Conservation (phyloP, 64 coral and sea anemone genomes). For the Actinia tenebrosa region DNA sequence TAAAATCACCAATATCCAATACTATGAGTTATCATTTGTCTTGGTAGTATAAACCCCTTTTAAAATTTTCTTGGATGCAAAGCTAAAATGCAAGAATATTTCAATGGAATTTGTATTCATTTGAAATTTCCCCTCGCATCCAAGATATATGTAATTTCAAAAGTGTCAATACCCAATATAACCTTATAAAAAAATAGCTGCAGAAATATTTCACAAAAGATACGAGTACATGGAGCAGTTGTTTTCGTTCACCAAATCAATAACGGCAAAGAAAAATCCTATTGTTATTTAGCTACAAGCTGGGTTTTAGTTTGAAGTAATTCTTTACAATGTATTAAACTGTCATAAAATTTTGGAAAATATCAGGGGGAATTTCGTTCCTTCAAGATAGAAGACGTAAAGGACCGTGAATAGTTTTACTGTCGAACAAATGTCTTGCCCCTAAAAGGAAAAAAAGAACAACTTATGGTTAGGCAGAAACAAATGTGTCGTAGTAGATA, state of each 20-base stretch:
- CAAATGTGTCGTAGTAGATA: too few relatives aligned
- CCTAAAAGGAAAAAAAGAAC: slow-evolving; percentile 28
- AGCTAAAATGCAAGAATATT: too few relatives aligned
- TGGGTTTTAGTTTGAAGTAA: background rate
- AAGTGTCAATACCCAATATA: too few relatives aligned
- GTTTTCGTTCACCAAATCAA: background rate
- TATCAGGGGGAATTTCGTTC: background rate
- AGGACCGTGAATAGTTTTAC: slow-evolving; percentile 19
- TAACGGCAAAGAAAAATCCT: background rate
- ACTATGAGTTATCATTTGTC: too few relatives aligned
- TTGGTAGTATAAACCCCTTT: too few relatives aligned
- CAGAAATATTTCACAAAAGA: background rate
- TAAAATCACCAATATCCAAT: too few relatives aligned
- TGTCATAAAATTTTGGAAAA: background rate
- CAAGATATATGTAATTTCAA: too few relatives aligned
- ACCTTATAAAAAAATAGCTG: background rate
- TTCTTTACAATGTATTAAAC: slow-evolving; percentile 4
- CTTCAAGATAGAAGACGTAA: background rate
- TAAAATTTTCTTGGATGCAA: too few relatives aligned
- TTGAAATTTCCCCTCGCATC: too few relatives aligned
- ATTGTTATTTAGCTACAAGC: background rate
- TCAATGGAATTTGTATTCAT: too few relatives aligned
- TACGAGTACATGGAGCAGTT: background rate
- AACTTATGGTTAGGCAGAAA: too few relatives aligned
- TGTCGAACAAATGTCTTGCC: slow-evolving; percentile 93